A percentile compares a stretch with the other conserved stretches of the same genome.
Conservation (phyloP, 1,140 invertebrate genomes). For the Bombus cullumanus region DNA sequence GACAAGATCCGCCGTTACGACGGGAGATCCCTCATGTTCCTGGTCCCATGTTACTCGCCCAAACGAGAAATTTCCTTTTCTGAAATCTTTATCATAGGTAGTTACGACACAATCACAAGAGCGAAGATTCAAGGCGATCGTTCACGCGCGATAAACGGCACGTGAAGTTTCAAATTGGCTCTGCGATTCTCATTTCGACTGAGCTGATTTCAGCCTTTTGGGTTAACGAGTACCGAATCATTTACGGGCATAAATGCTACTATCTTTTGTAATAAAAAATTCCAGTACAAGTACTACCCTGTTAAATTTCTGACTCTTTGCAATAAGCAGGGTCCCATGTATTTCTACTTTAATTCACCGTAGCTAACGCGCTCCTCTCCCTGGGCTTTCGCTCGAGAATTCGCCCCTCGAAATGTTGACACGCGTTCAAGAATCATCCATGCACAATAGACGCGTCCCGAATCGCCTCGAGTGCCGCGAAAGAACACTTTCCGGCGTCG, state of each 20-base stretch:
- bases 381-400: not conserved
- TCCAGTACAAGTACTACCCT: not conserved
- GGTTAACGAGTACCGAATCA: no score
- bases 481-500: conserved; percentile 25
- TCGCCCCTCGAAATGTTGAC: not conserved
- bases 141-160: no score
- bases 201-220: not conserved
- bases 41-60: not conserved
- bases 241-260: not conserved
- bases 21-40: no score
- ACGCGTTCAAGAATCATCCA: not conserved
- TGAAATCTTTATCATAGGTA: not conserved
- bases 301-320: not conserved
- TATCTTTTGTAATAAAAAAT: not conserved
- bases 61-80: not conserved
- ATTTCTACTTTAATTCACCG: not conserved
- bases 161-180: not conserved
- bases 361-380: not conserved
- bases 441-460: conserved; percentile 12
- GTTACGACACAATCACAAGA: no score
- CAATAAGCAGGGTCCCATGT: not conserved
- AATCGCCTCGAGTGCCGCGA: conserved; percentile 13
- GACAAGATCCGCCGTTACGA: not conserved
- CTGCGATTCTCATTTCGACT: not conserved
- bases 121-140: no score